Evolutionary conservation across 1,140 invertebrate genomes (phyloP), one percentile per base, ranked within the genome.

Genomic region (Trinorchestia longiramus): DNA sequence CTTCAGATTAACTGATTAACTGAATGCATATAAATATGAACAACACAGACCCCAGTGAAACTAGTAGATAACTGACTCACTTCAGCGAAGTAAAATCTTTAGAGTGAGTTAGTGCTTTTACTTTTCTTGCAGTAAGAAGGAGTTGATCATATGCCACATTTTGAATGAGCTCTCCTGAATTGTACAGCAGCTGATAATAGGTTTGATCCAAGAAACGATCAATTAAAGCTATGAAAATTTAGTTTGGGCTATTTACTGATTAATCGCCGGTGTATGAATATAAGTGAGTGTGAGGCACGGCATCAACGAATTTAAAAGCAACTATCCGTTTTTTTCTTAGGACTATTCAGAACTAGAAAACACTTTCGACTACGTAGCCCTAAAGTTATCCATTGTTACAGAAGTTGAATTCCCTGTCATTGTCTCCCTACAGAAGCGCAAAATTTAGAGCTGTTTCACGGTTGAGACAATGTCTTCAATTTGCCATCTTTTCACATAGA

Each of bases 401-500:
- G 43, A 90, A 42, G 88, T 90, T 42, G 88, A 90, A 90, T 43
- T 41, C 15, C 88, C 88, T 42, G n/a, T 90, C 88, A 43, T 41
- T 90, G 41, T 43, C 43, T 42, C 23, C 6, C 43, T 15, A 90
- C 41, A 42, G 1, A 42, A 90, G n/a, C 88, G 88, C 88, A 90
- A 90, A 90, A 90, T 90, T 90, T 77, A 77, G 62, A 77, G 62
- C 62, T 77, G 88, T 41, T 41, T 90, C 88, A 42, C 11, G 41
- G 88, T 90, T 4, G 8, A 90, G 88, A 90, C 88, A 90, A 90
- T 42, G 88, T 90, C 88, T 90, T 90, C 88, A 90, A 90, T 90
- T 90, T 90, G 88, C 41, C n/a, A 90, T 28, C 88, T 41, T 90
- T 41, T 90, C 88, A 90, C 88, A 36, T 4, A 90, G 43, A 90